Evolutionary conservation across 2,797 vertebrate species (phyloP), one percentile per base, ranked within the genome.

Genomic region (Chloroceryle amazona): DNA sequence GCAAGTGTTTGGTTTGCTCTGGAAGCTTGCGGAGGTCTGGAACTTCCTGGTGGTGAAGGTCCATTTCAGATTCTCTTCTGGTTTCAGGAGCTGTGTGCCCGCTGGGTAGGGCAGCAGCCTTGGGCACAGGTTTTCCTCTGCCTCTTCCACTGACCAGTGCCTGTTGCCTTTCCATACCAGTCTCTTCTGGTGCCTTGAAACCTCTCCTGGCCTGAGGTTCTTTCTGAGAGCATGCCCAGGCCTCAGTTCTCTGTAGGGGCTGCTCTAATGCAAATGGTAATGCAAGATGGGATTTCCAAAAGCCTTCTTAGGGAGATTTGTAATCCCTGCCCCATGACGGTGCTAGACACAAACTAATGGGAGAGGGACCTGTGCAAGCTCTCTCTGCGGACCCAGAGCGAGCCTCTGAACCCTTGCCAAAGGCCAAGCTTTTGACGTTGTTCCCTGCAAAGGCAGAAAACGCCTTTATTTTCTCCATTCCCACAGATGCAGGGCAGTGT

Each of bases 261-360:
- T 90, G 80, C 90, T 84, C 51, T 95, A 92, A 95, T 95, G 67
- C 90, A 91, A 86, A 84, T n/a, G 57, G 88, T 81, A 94, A 66
- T 57, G 82, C 88, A 86, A 60, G 76, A 96, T 86, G 95, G 80
- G 93, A 96, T 96, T 97, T 97, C 95, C 96, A 93, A 91, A 96
- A 96, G 93, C 96, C 66, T 63, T 67, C 95, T 96, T 95, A 96
- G 80, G 87, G 67, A 83, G 93, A 91, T 95, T 76, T 81, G 83
- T 96, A 96, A 95, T 97, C 93, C 93, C 80, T 95, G 93, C 88
- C 90, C 95, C 91, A 86, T 90, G 91, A 94, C 60, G 5, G 74
- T 96, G 73, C 91, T 90, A 76, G 96, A 96, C 76, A 94, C 74
- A 63, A 90, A 80, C 66, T 94, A 67, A 93, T 90, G 94, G 95